Percentiles rank a stretch among this genome's conserved stretches.
These are phyloP conservation scores for Oncorhynchus mykiss DNA, from an alignment of 2,113 vertebrate species.

Conservation along the genomic window DNA sequence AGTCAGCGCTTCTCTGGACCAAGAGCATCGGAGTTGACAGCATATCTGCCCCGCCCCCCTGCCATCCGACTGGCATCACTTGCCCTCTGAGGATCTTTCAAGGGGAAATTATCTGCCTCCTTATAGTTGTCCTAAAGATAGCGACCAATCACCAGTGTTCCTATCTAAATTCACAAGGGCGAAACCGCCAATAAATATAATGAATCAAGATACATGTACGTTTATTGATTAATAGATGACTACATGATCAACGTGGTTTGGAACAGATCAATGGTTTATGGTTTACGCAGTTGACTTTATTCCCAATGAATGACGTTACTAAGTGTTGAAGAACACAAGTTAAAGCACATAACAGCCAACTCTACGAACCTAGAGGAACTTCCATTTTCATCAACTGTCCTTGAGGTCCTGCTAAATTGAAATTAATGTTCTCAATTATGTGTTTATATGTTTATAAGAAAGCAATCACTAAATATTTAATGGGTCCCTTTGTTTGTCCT, in stretches of 20 bases:
- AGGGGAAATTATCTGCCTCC: no score
- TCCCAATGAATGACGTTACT: neutral
- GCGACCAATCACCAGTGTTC: no score
- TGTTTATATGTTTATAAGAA: conserved; percentile 6
- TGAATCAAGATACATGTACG: no score
- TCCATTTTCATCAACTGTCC: neutral
- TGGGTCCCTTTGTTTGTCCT: neutral
- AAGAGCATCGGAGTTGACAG: neutral
- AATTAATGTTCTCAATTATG: neutral
- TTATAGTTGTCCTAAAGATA: no score
- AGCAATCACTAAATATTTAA: conserved; percentile 32
- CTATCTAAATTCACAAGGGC: no score
- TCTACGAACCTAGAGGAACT: neutral
- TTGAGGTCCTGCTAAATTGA: neutral
- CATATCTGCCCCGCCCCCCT: neutral
- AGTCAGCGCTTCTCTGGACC: neutral
- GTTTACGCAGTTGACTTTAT: neutral
- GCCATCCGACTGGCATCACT: no score
- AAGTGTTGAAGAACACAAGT: neutral
- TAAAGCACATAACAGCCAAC: neutral
- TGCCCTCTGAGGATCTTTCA: no score
- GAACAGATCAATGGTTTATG: no score
- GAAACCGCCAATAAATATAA: no score
- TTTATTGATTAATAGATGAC: no score
- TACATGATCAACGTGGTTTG: no score